phyloP scores from a whole-genome alignment of 2,113 vertebrate species.

The Cynopterus brachyotis region DNA sequence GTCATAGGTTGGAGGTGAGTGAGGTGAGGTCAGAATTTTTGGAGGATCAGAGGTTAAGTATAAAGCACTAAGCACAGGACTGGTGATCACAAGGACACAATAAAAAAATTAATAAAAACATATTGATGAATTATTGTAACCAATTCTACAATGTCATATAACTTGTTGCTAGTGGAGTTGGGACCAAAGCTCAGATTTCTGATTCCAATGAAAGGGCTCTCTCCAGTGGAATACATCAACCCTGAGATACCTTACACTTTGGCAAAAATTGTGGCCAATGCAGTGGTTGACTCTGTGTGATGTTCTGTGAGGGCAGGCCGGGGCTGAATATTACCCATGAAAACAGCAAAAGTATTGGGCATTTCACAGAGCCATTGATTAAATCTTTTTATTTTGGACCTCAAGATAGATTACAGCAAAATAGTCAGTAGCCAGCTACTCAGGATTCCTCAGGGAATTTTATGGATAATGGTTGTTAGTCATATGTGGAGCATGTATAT shows the following conservation, averaged over 20 bases:
- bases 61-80: background rate
- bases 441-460: background rate
- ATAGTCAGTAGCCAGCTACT: background rate
- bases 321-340: background rate
- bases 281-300: background rate
- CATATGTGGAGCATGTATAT: background rate
- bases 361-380: background rate
- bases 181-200: background rate
- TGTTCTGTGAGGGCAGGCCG: background rate
- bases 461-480: background rate
- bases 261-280: background rate
- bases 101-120: background rate
- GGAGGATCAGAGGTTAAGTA: background rate
- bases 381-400: background rate
- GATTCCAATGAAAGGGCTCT: background rate
- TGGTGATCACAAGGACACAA: background rate
- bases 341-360: background rate
- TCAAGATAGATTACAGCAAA: background rate
- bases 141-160: background rate
- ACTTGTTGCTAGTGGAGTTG: background rate
- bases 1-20: background rate
- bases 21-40: background rate
- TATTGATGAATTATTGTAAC: background rate
- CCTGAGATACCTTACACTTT: background rate
- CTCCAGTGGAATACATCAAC: background rate